phyloP scores from a whole-genome alignment of 2,888 invertebrate species.

The Cynaeus angustus region DNA sequence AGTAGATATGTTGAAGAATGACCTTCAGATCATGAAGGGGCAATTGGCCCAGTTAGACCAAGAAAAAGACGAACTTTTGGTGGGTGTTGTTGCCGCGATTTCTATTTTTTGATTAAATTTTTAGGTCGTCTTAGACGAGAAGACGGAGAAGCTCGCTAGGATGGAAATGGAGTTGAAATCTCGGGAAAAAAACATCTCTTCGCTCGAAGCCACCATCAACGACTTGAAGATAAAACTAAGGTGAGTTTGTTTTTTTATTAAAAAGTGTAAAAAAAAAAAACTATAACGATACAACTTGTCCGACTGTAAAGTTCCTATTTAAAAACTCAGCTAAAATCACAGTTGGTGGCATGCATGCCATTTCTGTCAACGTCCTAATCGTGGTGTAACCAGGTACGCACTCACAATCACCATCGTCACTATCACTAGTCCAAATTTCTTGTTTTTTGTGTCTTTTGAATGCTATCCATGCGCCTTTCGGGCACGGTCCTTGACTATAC shows the following conservation, averaged over 20 bases:
- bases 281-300: conserved; percentile 48
- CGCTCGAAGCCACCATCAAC: conserved; percentile 74
- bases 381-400: conserved; percentile 81
- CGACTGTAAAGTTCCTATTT: conserved; percentile 70
- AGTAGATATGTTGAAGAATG: conserved; percentile 76
- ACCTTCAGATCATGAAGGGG: conserved; percentile 77
- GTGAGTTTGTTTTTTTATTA: conserved; percentile 64
- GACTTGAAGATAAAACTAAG: conserved; percentile 76
- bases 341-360: conserved; percentile 77
- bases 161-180: conserved; percentile 79
- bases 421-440: conserved; percentile 53
- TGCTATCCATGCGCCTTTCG: conserved; percentile 81
- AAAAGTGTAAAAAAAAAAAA: conserved; percentile 23
- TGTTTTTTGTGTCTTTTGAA: conserved; percentile 71
- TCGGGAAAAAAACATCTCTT: conserved; percentile 74
- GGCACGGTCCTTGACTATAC: conserved; percentile 86
- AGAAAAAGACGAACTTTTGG: conserved; percentile 81
- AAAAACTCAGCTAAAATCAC: conserved; percentile 80
- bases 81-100: too few relatives aligned
- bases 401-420: conserved; percentile 70
- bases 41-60: conserved; percentile 79
- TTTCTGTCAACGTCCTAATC: conserved; percentile 64
- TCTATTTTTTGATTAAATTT: too few relatives aligned
- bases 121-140: conserved; percentile 81
- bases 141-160: conserved; percentile 79